Percentiles rank a stretch among this genome's conserved stretches.
phyloP scores from a whole-genome alignment of 2,888 invertebrate species.

The Lasioglossum pauxillum region DNA sequence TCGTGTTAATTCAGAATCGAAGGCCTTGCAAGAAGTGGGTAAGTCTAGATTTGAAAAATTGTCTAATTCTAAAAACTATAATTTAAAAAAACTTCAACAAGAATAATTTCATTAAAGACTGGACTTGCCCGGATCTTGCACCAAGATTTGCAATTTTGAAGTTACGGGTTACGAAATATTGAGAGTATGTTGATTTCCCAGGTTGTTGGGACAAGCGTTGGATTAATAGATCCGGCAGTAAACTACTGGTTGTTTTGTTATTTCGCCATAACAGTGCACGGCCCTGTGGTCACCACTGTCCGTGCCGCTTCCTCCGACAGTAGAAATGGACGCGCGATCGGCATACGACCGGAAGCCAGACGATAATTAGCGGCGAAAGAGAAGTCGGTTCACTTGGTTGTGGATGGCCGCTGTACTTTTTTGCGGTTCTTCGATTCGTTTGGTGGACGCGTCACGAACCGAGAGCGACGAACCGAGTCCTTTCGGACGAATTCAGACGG shows the following conservation, averaged over 20 bases:
- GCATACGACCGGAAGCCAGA: background rate
- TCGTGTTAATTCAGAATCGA: too few species aligned
- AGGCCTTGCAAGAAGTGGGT: too few species aligned
- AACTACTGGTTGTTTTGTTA: background rate
- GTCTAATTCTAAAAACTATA: too few species aligned
- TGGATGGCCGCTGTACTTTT: background rate
- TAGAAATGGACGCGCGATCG: background rate
- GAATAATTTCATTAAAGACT: background rate
- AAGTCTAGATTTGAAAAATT: too few species aligned
- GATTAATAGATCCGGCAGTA: background rate
- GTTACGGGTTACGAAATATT: background rate
- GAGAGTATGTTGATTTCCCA: background rate
- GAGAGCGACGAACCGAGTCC: constrained; percentile 2
- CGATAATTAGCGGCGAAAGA: background rate
- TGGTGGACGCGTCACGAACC: background rate
- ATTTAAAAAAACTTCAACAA: too few species aligned
- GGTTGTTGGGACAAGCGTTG: background rate
- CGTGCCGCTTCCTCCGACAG: background rate
- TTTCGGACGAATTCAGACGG: background rate
- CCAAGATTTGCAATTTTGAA: too few species aligned
- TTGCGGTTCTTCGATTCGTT: constrained; percentile 19
- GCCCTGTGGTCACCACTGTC: background rate
- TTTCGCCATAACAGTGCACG: background rate
- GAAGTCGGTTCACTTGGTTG: background rate
- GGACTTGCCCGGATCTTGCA: background rate